Base-by-base conservation (phyloP, 1,140 invertebrate species). In the Charaxes varanes region DNA sequence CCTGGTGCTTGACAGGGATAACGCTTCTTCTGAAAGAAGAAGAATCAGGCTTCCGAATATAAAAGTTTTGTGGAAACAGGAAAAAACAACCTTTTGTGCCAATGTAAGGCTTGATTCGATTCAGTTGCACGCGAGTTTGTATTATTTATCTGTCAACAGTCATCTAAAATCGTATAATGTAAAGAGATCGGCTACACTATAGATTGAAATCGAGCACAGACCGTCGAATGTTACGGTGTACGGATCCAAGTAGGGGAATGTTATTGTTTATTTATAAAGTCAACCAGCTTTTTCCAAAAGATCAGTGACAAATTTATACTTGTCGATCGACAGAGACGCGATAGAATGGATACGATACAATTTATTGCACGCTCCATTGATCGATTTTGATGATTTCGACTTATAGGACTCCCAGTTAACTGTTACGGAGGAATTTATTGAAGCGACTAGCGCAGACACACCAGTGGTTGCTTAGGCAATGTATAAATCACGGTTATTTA, bases 261-360 rank as follows among this genome's bases (percentile, higher is more conserved):
- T 68, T 79, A 79, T 82, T 82, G 65, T 79, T 82, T 82, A 82
- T 82, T 77, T 79, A 77, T 78, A 78, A 79, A 69, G 52, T 52
- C 46, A 41, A 32, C 41, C 42, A 60, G 66, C 60, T 65, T 78
- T 79, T 76, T 72, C 63, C 62, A 38, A 64, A 41, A 62, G 48
- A 46, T 54, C 64, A 53, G 56, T 78, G 78, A 82, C 78, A 82
- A 82, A 82, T 80, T 80, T 82, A 80, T 80, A 82, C 76, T 78
- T 77, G 67, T 76, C 65, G 74, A 76, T 76, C 49, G 42, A 26
- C 48, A 42, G 53, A 53, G 60, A 63, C 56, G 59, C 59, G 78
- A 82, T 82, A 73, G 62, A 68, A 70, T 67, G 66, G 72, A 73
- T 73, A 61, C 45, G 62, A 56, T 46, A 21, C 65, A 69, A 77